Evolutionary conservation across 2,113 vertebrate genomes (phyloP).

Genomic region (Lepisosteus oculatus): DNA sequence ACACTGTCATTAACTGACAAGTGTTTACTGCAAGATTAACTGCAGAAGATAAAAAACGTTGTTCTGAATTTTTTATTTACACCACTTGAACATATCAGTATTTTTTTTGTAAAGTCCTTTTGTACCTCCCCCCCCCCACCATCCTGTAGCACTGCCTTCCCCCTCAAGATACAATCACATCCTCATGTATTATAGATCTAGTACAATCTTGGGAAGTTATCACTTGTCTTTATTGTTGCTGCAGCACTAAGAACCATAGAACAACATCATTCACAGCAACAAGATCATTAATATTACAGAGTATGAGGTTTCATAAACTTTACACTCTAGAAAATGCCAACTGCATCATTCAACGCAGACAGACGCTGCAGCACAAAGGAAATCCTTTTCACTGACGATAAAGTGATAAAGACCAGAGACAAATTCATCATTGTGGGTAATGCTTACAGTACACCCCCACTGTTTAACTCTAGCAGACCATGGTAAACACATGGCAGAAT

Average conservation of each 20-base stretch:
- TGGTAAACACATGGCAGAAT: conserved; percentile 14
- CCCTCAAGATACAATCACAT: no score
- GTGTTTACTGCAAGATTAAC: no score
- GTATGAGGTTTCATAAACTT: conserved; percentile 1
- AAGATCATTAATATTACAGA: conserved; percentile 19
- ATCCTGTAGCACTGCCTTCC: no score
- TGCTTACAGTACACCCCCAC: conserved; percentile 5
- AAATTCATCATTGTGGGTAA: conserved; percentile 23
- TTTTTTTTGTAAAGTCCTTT: no score
- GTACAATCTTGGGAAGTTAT: conserved; percentile 1
- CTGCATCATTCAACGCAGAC: conserved; percentile 18
- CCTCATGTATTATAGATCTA: no score
- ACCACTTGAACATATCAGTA: no score
- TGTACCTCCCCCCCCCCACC: no score
- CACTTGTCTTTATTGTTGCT: conserved; percentile 10
- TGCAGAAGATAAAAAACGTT: no score
- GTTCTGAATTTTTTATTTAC: no score
- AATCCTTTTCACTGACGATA: conserved; percentile 20
- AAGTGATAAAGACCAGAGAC: conserved; percentile 14
- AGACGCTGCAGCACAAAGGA: conserved; percentile 15
- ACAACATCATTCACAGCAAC: conserved; percentile 4
- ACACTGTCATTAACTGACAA: no score
- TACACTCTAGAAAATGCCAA: conserved; percentile 11
- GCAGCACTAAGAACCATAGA: not conserved
- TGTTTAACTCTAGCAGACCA: conserved; percentile 15